A percentile compares a stretch with the other conserved stretches of the same genome.
phyloP scores from a whole-genome alignment of 2,888 invertebrate species.

The Perizoma affinitatum region DNA sequence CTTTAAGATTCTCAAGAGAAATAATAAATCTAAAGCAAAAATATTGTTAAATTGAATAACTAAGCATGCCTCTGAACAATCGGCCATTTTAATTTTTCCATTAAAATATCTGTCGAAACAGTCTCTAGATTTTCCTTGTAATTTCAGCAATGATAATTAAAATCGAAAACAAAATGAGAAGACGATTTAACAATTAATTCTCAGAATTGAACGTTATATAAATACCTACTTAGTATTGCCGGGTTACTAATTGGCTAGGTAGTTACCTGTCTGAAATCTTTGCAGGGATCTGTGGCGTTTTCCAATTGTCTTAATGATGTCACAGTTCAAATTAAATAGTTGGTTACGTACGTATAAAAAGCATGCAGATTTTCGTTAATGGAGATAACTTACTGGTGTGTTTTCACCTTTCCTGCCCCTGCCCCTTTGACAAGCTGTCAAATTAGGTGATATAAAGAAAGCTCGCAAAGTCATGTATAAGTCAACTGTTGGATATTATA shows the following conservation, averaged over 20 bases:
- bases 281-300: constrained; percentile 9
- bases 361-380: too few relatives aligned
- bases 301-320: constrained; percentile 13
- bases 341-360: neutral
- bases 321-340: constrained; percentile 6
- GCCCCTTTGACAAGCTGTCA: too few relatives aligned
- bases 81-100: neutral
- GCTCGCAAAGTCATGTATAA: too few relatives aligned
- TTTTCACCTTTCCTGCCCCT: too few relatives aligned
- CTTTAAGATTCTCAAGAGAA: too few relatives aligned
- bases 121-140: neutral
- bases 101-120: constrained; percentile 11
- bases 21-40: too few relatives aligned
- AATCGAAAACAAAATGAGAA: constrained; percentile 12
- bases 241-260: constrained; percentile 17
- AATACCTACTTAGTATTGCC: constrained; percentile 20
- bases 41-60: too few relatives aligned
- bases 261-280: constrained; percentile 13
- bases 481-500: too few relatives aligned
- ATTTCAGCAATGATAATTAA: constrained; percentile 14
- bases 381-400: too few relatives aligned
- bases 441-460: too few relatives aligned
- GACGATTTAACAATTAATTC: constrained; percentile 13
- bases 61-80: too few relatives aligned
- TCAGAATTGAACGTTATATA: constrained; percentile 16